Percentiles rank a stretch among this genome's conserved stretches.
Conservation (phyloP, 2,113 vertebrate genomes). For the Chloropsis hardwickii region DNA sequence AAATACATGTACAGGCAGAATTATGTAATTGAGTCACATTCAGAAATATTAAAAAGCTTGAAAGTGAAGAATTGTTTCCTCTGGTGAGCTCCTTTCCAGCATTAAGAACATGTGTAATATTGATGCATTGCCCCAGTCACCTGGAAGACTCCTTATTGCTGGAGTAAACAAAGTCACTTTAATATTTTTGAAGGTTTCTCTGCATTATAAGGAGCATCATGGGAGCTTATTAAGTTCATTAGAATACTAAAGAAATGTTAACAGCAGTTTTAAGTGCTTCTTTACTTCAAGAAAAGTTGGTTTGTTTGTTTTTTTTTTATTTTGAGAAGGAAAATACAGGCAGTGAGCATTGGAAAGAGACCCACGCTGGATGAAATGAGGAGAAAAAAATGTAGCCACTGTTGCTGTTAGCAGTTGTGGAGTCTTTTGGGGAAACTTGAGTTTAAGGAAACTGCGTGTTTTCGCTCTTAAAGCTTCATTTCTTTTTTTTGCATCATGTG, state of each 20-base stretch:
- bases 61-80: conserved; percentile 58
- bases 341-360: not conserved
- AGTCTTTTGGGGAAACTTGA: not conserved
- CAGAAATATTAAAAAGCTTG: conserved; percentile 51
- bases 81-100: conserved; percentile 28
- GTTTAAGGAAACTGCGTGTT: not conserved
- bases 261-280: conserved; percentile 31
- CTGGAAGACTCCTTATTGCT: conserved; percentile 3
- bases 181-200: conserved; percentile 54
- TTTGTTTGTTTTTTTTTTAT: not conserved
- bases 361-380: not conserved
- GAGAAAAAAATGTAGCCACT: not conserved
- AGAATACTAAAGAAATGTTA: conserved; percentile 58
- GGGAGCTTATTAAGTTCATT: conserved; percentile 69
- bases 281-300: not conserved
- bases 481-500: not conserved
- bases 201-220: conserved; percentile 19
- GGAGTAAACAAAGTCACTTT: conserved; percentile 56
- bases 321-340: not conserved
- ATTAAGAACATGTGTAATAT: conserved; percentile 27
- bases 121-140: conserved; percentile 36
- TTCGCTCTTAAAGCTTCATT: not conserved
- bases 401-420: not conserved
- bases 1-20: not conserved
- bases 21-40: conserved; percentile 10